Evolutionary conservation across 2,113 vertebrate species (phyloP).

Genomic region (Pseudopodoces humilis): DNA sequence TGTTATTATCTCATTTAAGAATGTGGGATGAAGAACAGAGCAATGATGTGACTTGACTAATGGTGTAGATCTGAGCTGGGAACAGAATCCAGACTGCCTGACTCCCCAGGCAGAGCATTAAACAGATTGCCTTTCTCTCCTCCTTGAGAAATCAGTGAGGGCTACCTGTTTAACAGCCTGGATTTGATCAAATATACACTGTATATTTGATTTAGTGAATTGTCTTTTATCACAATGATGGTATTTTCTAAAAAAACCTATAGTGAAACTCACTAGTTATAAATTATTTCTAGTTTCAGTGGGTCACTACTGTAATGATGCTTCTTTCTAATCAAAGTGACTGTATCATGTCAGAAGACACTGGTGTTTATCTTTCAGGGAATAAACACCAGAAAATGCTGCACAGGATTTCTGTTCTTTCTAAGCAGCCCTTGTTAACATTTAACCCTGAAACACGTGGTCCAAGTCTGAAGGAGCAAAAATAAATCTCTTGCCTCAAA

Average conservation of each 20-base stretch:
- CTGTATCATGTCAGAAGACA: not conserved
- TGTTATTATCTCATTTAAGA: conserved; percentile 7
- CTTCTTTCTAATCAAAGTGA: not conserved
- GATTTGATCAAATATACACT: not conserved
- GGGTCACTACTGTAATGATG: not conserved
- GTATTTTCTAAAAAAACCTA: not conserved
- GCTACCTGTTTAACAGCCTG: not conserved
- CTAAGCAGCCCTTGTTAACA: not conserved
- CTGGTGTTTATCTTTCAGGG: not conserved
- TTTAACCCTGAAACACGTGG: not conserved
- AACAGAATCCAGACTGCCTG: not conserved
- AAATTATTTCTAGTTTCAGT: not conserved
- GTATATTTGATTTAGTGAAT: not conserved
- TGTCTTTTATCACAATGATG: not conserved
- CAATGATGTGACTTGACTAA: not conserved
- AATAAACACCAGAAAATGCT: not conserved
- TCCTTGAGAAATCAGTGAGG: not conserved
- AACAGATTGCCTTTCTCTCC: not conserved
- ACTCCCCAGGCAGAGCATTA: not conserved
- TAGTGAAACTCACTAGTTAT: not conserved
- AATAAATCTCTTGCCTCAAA: not conserved
- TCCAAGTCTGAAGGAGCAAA: not conserved
- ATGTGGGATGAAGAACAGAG: conserved; percentile 3
- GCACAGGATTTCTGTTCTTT: not conserved
- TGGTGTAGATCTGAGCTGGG: not conserved